Evolutionary conservation across 2,888 invertebrate genomes (phyloP), one percentile per base, ranked within the genome.

Genomic region (Pimpla rufipes): DNA sequence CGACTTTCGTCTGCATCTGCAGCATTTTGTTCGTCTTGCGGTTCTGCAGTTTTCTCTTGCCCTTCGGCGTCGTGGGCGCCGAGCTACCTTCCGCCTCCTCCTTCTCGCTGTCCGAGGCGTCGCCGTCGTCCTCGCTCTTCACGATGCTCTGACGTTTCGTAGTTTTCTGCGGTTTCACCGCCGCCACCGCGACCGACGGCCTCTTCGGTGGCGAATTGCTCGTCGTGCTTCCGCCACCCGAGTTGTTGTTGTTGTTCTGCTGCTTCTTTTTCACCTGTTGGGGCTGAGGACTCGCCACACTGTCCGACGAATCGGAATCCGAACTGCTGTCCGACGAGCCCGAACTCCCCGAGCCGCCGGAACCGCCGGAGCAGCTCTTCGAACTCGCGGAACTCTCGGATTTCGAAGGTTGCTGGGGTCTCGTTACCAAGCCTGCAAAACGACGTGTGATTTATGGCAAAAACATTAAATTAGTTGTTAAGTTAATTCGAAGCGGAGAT

Each of bases 271-370:
- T 94, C 85, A 90, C 92, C 45, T 85, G 88, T 71, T 85, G 90
- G 76, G 85, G 93, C 86, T 92, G 93, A 0, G 94, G 94, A 89
- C 94, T 94, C 3, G 93, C 94, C 11, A 93, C 93, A 82, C 94
- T 94, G 68, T 94, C 93, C 0, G 96, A 96, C 0, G 96, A 96
- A 85, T 97, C 97, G 0, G 96, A 95, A 86, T 96, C 97, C 0
- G 96, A 95, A 88, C 96, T 96, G 50, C 90, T 89, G 82, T 90
- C 88, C 85, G 93, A 89, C 0, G 96, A 95, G 2, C 95, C 96
- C 0, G 95, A 96, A 3, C 96, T 96, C 52, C 95, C 96, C 0
- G 96, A 96, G 76, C 95, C 96, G 83, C 95, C 96, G 0, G 96
- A 95, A 35, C 89, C 92, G 29, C 89, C 92, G 0, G 96, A 96